phyloP scores from a whole-genome alignment of 2,888 invertebrate species.

The Cancer borealis region DNA sequence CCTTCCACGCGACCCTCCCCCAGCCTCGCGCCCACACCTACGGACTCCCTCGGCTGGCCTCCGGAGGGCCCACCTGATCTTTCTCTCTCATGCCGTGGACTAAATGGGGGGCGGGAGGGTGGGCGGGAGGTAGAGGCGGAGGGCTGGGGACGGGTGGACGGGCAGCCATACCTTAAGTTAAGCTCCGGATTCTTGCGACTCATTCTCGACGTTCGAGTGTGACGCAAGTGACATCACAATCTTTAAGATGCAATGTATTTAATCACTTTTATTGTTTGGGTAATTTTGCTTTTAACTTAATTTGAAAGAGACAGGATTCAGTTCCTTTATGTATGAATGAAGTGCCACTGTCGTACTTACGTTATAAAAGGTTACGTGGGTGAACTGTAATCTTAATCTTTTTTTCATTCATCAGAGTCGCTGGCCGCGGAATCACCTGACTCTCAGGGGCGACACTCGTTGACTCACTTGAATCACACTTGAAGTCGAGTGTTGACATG shows the following conservation, averaged over 20 bases:
- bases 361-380: neutral
- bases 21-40: conserved; percentile 55
- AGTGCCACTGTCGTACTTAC: neutral
- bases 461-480: conserved; percentile 51
- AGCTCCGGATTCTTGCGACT: conserved; percentile 71
- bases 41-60: neutral
- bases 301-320: neutral
- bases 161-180: conserved; percentile 70
- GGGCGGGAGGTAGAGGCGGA: conserved; percentile 52
- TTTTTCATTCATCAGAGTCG: neutral
- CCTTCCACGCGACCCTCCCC: conserved; percentile 56
- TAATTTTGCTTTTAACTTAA: neutral
- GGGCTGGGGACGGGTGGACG: conserved; percentile 54
- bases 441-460: conserved; percentile 11
- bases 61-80: neutral
- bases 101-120: conserved; percentile 26
- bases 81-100: neutral
- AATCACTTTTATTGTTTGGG: neutral
- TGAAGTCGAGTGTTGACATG: conserved; percentile 57
- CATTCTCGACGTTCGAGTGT: conserved; percentile 63
- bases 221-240: conserved; percentile 57
- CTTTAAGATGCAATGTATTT: neutral
- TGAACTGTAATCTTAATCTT: neutral
- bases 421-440: neutral
- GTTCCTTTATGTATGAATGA: neutral